Percentiles rank a stretch among this genome's conserved stretches.
Conservation (phyloP, 2,113 vertebrate species). For the Datnioides undecimradiatus region DNA sequence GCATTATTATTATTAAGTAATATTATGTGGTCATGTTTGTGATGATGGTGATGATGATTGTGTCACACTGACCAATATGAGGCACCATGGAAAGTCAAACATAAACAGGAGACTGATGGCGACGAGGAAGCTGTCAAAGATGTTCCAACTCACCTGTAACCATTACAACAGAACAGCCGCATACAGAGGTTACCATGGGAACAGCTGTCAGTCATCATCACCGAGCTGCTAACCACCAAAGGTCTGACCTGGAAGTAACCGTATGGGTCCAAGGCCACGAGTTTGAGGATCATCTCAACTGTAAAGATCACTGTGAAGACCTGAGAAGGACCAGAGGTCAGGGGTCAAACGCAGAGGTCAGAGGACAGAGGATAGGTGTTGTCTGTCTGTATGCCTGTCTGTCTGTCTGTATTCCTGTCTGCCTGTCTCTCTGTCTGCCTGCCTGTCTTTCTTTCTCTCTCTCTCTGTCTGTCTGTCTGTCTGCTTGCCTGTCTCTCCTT, state of each 20-base stretch:
- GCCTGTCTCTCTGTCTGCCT: background rate
- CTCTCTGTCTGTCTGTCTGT: constrained; percentile 13
- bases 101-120: constrained; percentile 81
- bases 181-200: background rate
- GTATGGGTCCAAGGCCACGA: constrained; percentile 90
- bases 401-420: background rate
- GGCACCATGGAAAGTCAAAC: constrained; percentile 72
- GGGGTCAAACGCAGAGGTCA: background rate
- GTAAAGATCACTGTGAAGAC: constrained; percentile 91
- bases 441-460: background rate
- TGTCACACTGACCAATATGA: constrained; percentile 86
- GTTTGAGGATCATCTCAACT: constrained; percentile 90
- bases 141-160: constrained; percentile 90
- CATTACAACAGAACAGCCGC: background rate
- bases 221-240: background rate
- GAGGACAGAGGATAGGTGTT: too few species aligned
- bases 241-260: constrained; percentile 86
- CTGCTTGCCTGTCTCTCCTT: background rate
- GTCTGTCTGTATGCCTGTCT: too few species aligned
- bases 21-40: background rate
- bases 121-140: constrained; percentile 91
- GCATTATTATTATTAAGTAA: background rate
- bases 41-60: background rate
- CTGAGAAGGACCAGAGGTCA: constrained; percentile 73
- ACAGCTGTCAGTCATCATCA: too few species aligned